These are phyloP conservation scores for Australoheros facetus DNA, from an alignment of 2,797 vertebrate species.

Conservation along the genomic window DNA sequence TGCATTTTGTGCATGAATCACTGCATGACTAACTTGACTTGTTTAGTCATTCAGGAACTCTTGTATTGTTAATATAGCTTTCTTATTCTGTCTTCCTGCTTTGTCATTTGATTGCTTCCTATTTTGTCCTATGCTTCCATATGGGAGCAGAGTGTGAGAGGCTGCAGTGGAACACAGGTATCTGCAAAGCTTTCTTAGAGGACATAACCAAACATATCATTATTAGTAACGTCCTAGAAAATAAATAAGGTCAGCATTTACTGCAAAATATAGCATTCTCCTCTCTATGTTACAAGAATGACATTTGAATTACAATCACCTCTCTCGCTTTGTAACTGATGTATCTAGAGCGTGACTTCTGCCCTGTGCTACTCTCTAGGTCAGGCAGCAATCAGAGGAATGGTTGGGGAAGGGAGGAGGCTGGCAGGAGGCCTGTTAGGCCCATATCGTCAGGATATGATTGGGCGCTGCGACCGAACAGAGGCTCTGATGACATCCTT, in stretches of 20 bases:
- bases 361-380: slow-evolving; percentile 75
- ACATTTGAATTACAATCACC: neutral
- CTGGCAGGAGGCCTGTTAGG: slow-evolving; percentile 93
- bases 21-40: slow-evolving; percentile 19
- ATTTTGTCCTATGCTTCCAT: slow-evolving; percentile 64
- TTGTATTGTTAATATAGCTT: slow-evolving; percentile 9
- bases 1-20: slow-evolving; percentile 28
- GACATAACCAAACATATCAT: neutral
- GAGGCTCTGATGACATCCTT: slow-evolving; percentile 92
- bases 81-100: slow-evolving; percentile 29
- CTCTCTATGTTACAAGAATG: neutral
- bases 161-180: slow-evolving; percentile 78
- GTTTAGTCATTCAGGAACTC: slow-evolving; percentile 10
- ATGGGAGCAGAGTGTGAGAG: slow-evolving; percentile 77
- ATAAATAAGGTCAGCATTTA: neutral
- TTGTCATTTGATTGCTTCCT: slow-evolving; percentile 48
- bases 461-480: slow-evolving; percentile 91
- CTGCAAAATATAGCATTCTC: neutral
- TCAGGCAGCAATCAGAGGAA: slow-evolving; percentile 96
- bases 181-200: slow-evolving; percentile 17
- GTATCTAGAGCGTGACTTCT: neutral
- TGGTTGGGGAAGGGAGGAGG: slow-evolving; percentile 94
- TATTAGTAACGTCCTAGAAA: neutral
- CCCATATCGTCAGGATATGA: slow-evolving; percentile 93
- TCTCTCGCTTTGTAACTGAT: neutral